Conservation (phyloP, 2,888 invertebrate species). For the Neria commutata region DNA sequence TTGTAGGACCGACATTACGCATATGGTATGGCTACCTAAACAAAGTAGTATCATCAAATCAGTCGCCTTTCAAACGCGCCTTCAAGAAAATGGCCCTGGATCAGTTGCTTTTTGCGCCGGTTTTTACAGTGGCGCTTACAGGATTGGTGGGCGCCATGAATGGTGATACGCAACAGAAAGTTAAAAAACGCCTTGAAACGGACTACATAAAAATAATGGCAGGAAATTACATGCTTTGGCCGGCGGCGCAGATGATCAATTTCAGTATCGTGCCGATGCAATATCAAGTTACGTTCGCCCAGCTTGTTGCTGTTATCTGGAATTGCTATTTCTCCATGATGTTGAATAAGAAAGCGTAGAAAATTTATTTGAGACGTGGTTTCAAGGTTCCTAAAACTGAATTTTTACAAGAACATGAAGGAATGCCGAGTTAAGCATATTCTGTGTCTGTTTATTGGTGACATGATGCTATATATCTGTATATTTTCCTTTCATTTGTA, state of each 20-base stretch:
- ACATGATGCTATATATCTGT: too few species aligned
- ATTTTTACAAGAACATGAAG: too few species aligned
- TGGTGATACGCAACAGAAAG: slow-evolving; percentile 31
- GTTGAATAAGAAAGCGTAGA: slow-evolving; percentile 39
- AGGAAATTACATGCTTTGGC: slow-evolving; percentile 50
- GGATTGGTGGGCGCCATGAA: slow-evolving; percentile 45
- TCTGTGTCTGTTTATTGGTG: too few species aligned
- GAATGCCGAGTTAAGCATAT: too few species aligned
- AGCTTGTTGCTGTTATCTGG: slow-evolving; percentile 81
- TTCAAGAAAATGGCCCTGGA: slow-evolving; percentile 51
- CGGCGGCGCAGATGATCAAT: slow-evolving; percentile 78
- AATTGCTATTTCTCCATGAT: slow-evolving; percentile 84
- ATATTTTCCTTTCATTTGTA: too few species aligned
- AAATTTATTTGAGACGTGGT: not conserved
- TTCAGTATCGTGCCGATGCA: slow-evolving; percentile 83
- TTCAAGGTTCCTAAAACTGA: not conserved
- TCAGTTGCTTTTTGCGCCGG: slow-evolving; percentile 48
- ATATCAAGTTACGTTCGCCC: slow-evolving; percentile 81
- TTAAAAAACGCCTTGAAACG: slow-evolving; percentile 32
- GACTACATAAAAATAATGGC: slow-evolving; percentile 42
- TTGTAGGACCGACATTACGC: slow-evolving; percentile 48
- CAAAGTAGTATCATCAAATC: slow-evolving; percentile 33
- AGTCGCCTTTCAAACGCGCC: slow-evolving; percentile 36
- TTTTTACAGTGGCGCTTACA: slow-evolving; percentile 41
- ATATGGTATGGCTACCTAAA: slow-evolving; percentile 49